phyloP scores from a whole-genome alignment of 1,140 invertebrate genomes.

The Coenobita brevimanus region DNA sequence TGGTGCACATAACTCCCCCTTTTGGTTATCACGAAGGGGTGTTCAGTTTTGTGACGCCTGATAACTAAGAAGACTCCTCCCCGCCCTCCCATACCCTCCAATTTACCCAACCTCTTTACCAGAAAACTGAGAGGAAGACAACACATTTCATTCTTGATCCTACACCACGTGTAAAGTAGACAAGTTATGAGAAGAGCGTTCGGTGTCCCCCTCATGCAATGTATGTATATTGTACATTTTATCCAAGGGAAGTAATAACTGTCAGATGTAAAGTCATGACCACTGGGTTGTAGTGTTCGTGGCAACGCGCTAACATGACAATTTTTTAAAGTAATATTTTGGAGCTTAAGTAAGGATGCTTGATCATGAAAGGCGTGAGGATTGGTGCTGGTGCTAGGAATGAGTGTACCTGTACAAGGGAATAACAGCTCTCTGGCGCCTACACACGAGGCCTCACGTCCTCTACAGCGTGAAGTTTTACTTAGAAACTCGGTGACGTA shows the following conservation, averaged over 20 bases:
- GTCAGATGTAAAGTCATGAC: slow-evolving; percentile 54
- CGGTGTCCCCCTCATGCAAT: slow-evolving; percentile 49
- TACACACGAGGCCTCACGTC: background rate
- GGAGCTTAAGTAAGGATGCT: no score
- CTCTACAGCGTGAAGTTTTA: background rate
- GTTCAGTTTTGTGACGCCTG: no score
- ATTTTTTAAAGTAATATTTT: background rate
- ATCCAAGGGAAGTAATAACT: slow-evolving; percentile 48
- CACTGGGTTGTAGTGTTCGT: slow-evolving; percentile 59
- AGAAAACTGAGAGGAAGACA: slow-evolving; percentile 35
- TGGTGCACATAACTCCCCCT: no score
- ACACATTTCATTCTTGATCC: slow-evolving; percentile 50
- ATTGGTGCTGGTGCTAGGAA: no score
- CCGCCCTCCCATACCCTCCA: background rate
- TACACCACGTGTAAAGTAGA: slow-evolving; percentile 40
- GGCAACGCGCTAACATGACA: background rate
- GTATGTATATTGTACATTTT: slow-evolving; percentile 64
- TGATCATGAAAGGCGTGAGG: no score
- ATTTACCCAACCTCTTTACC: slow-evolving; percentile 29
- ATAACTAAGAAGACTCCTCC: no score
- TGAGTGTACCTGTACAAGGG: no score
- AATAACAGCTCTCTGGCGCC: no score
- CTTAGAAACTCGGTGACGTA: background rate
- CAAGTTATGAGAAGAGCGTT: slow-evolving; percentile 43
- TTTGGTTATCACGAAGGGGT: no score